Conservation (phyloP, 2,888 invertebrate species). For the Habroteleia sp. region DNA sequence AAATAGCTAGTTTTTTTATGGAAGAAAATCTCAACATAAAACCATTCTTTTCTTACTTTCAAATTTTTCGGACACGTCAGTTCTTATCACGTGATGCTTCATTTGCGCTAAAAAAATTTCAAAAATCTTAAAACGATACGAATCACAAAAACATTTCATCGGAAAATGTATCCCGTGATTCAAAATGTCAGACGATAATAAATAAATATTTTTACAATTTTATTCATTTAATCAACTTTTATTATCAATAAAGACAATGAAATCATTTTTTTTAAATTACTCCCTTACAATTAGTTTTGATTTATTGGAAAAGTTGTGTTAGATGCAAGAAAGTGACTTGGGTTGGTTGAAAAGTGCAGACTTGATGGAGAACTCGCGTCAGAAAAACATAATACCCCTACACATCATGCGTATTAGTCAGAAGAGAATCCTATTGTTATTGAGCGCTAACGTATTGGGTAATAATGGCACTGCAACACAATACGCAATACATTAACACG, state of each 20-base stretch:
- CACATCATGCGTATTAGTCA: conserved; percentile 52
- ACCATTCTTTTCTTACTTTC: too few species aligned
- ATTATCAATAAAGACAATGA: conserved; percentile 29
- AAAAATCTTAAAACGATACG: background rate
- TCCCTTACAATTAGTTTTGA: conserved; percentile 36
- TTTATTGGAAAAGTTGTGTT: conserved; percentile 38
- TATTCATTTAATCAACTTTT: conserved; percentile 32
- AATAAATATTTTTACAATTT: conserved; percentile 22
- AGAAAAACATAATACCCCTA: conserved; percentile 50
- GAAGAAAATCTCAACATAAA: too few species aligned
- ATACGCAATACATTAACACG: conserved; percentile 65
- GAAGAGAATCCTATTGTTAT: conserved; percentile 69
- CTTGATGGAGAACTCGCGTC: conserved; percentile 20
- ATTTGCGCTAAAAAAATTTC: too few species aligned
- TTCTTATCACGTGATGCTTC: too few species aligned
- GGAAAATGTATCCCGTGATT: conserved; percentile 12
- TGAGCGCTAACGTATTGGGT: conserved; percentile 64
- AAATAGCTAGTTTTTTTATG: too few species aligned
- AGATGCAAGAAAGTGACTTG: conserved; percentile 31
- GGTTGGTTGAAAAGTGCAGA: conserved; percentile 42
- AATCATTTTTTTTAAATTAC: conserved; percentile 17
- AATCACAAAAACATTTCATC: background rate
- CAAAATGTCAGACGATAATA: conserved; percentile 28
- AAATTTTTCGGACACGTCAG: too few species aligned
- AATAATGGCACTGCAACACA: conserved; percentile 66